Evolutionary conservation across 2,797 vertebrate species (phyloP).

Genomic region (Diplodus sargus): DNA sequence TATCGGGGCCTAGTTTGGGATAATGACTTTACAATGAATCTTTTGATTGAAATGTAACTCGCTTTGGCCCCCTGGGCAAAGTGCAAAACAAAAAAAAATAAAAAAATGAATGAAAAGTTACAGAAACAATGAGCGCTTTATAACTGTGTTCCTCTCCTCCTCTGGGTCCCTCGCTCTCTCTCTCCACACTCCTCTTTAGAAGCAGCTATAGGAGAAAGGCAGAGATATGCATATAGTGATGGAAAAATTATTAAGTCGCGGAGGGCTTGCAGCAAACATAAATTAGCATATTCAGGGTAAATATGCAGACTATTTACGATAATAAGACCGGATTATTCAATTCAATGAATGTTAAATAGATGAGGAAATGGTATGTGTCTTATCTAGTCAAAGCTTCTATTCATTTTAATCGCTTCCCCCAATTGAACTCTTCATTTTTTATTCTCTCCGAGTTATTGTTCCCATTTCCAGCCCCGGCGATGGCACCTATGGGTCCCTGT

Average conservation of each 20-base stretch:
- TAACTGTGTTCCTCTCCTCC: slow-evolving; percentile 76
- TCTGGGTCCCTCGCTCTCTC: slow-evolving; percentile 46
- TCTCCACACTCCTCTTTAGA: slow-evolving; percentile 72
- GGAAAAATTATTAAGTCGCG: slow-evolving; percentile 86
- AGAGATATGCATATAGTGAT: slow-evolving; percentile 84
- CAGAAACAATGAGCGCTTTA: slow-evolving; percentile 86
- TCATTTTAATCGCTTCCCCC: slow-evolving; percentile 94
- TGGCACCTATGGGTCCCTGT: slow-evolving; percentile 72
- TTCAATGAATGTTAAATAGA: slow-evolving; percentile 99
- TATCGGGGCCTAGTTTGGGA: slow-evolving; percentile 87
- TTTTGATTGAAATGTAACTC: slow-evolving; percentile 92
- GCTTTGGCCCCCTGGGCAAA: slow-evolving; percentile 85
- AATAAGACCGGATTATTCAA: slow-evolving; percentile 99
- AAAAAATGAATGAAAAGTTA: slow-evolving; percentile 79
- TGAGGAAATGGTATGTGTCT: slow-evolving; percentile 89
- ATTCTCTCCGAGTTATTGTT: slow-evolving; percentile 78
- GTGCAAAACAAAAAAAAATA: slow-evolving; percentile 58
- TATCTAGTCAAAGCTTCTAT: slow-evolving; percentile 93
- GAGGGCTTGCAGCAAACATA: slow-evolving; percentile 96
- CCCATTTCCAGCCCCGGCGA: slow-evolving; percentile 58
- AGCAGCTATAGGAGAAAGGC: slow-evolving; percentile 74
- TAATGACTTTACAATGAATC: slow-evolving; percentile 91
- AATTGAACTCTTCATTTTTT: slow-evolving; percentile 90
- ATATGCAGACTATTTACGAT: slow-evolving; percentile 99
- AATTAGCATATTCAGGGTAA: slow-evolving; percentile 99